Conservation (phyloP, 2,888 invertebrate species). For the Ophion costatus region DNA sequence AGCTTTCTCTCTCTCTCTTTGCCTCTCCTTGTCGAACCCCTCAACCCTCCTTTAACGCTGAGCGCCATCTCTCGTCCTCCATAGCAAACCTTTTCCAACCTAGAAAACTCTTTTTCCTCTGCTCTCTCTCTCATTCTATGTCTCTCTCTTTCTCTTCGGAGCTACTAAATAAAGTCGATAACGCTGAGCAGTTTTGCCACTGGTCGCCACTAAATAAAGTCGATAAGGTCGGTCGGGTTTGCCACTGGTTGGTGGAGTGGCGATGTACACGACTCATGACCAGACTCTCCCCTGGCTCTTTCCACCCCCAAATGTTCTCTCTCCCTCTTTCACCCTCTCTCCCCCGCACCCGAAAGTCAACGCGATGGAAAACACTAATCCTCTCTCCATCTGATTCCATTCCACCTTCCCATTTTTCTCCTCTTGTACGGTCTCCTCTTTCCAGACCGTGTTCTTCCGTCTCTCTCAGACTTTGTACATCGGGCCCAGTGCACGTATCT, state of each 20-base stretch:
- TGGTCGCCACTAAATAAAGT: slow-evolving; percentile 64
- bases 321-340: slow-evolving; percentile 23
- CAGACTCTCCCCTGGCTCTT: slow-evolving; percentile 16
- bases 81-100: slow-evolving; percentile 8
- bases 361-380: slow-evolving; percentile 61
- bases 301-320: not conserved
- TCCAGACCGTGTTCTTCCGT: not conserved
- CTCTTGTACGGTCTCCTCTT: not conserved
- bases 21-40: not conserved
- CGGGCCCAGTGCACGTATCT: not conserved
- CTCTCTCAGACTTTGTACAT: slow-evolving; percentile 6
- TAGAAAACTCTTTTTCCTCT: slow-evolving; percentile 23
- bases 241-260: slow-evolving; percentile 55
- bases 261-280: slow-evolving; percentile 48
- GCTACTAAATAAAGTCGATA: slow-evolving; percentile 65
- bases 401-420: slow-evolving; percentile 20
- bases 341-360: slow-evolving; percentile 17
- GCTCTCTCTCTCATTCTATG: slow-evolving; percentile 25
- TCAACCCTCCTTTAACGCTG: slow-evolving; percentile 9
- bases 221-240: slow-evolving; percentile 63
- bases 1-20: slow-evolving; percentile 28
- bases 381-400: slow-evolving; percentile 55
- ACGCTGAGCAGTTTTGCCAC: slow-evolving; percentile 65
- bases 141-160: not conserved
- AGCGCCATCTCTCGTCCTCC: slow-evolving; percentile 28